A percentile compares a stretch with the other conserved stretches of the same genome.
These are phyloP conservation scores for Drosophila infuscata DNA, from an alignment of 2,888 invertebrate genomes.

Conservation along the genomic window DNA sequence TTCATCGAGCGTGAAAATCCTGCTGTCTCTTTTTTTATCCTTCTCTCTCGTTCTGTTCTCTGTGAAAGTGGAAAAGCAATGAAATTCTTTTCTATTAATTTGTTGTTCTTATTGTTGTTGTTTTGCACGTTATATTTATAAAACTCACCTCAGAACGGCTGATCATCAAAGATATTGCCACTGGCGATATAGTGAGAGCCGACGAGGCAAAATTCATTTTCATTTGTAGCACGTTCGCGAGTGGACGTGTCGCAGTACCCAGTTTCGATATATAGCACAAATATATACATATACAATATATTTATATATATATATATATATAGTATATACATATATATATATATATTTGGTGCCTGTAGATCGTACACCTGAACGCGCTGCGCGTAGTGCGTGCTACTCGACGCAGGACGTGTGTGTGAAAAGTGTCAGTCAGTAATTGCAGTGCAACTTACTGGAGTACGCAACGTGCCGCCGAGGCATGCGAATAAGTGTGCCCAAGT, in stretches of 20 bases:
- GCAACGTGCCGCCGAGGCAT: constrained; percentile 67
- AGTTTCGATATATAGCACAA: constrained; percentile 47
- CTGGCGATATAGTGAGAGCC: constrained; percentile 30
- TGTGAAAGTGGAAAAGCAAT: constrained; percentile 53
- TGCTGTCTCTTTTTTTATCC: constrained; percentile 10
- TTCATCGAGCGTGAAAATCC: constrained; percentile 51
- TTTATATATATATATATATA: constrained; percentile 27
- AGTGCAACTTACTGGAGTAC: constrained; percentile 19
- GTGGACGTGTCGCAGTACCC: constrained; percentile 73
- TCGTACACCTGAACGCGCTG: constrained; percentile 61
- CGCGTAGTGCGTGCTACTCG: constrained; percentile 55
- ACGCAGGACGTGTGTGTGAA: constrained; percentile 38
- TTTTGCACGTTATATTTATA: constrained; percentile 74
- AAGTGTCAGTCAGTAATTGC: constrained; percentile 5
- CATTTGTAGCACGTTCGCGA: constrained; percentile 79
- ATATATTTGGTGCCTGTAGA: constrained; percentile 42
- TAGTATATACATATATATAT: constrained; percentile 20
- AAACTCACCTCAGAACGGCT: constrained; percentile 81
- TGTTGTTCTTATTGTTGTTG: constrained; percentile 39
- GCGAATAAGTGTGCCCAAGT: constrained; percentile 70
- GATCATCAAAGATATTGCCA: constrained; percentile 69
- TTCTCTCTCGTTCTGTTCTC: constrained; percentile 4
- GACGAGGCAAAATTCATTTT: constrained; percentile 77
- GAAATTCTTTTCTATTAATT: constrained; percentile 63
- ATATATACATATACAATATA: constrained; percentile 31